These are phyloP conservation scores for Rhagophthalmus giganteus DNA, from an alignment of 2,888 invertebrate genomes.

Conservation along the genomic window DNA sequence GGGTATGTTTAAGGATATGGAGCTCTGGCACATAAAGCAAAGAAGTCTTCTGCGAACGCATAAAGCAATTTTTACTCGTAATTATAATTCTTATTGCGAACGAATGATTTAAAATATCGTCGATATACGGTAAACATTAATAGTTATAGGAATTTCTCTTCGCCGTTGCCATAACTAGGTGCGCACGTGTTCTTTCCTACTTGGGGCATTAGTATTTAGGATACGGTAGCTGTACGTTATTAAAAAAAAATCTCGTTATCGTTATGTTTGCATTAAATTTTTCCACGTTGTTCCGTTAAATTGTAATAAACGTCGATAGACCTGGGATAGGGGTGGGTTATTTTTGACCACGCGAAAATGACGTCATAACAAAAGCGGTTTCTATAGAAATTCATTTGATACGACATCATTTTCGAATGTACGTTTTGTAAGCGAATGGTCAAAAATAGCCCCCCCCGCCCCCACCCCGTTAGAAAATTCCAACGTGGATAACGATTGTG, in stretches of 20 bases:
- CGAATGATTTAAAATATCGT: conserved; percentile 28
- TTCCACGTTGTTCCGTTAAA: too few species aligned
- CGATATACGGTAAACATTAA: conserved; percentile 26
- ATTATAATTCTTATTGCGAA: conserved; percentile 32
- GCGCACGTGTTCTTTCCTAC: conserved; percentile 37
- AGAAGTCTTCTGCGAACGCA: conserved; percentile 23
- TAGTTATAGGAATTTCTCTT: conserved; percentile 36
- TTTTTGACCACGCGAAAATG: too few species aligned
- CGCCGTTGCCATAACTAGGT: conserved; percentile 32
- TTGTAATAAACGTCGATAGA: too few species aligned
- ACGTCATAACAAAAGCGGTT: too few species aligned
- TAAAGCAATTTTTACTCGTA: conserved; percentile 26
- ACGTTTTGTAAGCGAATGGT: too few species aligned
- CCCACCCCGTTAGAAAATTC: too few species aligned
- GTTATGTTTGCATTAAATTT: neutral
- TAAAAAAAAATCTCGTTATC: neutral
- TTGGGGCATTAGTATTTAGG: conserved; percentile 32
- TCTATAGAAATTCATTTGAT: too few species aligned
- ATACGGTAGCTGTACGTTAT: conserved; percentile 18
- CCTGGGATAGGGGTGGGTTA: too few species aligned
- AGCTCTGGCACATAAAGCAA: conserved; percentile 9
- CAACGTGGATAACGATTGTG: too few species aligned
- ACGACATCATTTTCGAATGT: too few species aligned
- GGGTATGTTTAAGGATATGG: too few species aligned
- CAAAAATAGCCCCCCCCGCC: too few species aligned